Evolutionary conservation across 2,797 vertebrate genomes (phyloP).

Genomic region (Micrastur ruficollis): DNA sequence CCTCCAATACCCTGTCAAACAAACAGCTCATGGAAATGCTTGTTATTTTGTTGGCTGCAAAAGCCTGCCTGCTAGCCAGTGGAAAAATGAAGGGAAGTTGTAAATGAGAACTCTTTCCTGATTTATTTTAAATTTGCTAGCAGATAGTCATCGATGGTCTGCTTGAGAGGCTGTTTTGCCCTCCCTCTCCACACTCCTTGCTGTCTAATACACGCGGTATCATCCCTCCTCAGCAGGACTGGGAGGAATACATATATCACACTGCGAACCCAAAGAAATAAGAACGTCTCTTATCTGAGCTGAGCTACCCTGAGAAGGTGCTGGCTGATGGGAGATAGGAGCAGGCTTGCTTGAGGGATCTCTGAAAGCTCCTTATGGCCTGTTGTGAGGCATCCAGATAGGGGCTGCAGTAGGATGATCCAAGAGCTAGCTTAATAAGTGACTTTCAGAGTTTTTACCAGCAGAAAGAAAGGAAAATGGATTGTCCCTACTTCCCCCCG

Average conservation of each 20-base stretch:
- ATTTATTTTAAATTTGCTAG: background rate
- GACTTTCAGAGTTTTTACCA: background rate
- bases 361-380: conserved; percentile 34
- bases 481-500: rapidly evolving
- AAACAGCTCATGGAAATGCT: background rate
- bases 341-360: conserved; percentile 2
- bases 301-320: conserved; percentile 55
- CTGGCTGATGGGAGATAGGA: conserved; percentile 60
- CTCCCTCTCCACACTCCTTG: background rate
- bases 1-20: background rate
- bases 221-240: background rate
- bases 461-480: background rate
- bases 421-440: background rate
- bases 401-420: background rate
- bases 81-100: background rate
- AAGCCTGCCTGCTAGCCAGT: background rate
- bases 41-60: conserved; percentile 9
- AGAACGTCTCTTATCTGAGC: conserved; percentile 47
- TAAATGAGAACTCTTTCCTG: background rate
- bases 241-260: background rate
- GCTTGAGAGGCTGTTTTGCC: conserved; percentile 2
- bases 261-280: background rate
- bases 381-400: background rate
- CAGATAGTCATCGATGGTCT: background rate
- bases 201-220: background rate